Evolutionary conservation across 1,140 invertebrate species (phyloP).

Genomic region (Antheraea mylitta): DNA sequence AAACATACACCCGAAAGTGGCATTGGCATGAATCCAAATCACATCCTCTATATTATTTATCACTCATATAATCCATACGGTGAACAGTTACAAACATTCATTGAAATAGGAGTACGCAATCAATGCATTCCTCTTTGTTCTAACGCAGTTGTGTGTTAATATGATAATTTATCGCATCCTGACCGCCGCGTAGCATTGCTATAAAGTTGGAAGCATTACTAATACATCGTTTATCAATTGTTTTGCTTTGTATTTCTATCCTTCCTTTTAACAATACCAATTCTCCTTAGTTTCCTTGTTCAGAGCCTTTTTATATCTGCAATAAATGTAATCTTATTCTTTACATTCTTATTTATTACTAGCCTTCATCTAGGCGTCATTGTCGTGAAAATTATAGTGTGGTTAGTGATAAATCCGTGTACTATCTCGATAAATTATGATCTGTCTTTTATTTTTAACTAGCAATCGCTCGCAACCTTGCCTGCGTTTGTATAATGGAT

Average conservation of each 20-base stretch:
- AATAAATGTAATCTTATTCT: neutral
- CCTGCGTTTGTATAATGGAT: no score
- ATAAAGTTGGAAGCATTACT: neutral
- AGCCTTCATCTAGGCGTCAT: no score
- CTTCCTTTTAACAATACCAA: neutral
- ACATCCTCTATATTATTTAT: neutral
- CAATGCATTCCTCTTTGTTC: conserved; percentile 7
- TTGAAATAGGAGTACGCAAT: neutral
- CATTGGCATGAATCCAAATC: neutral
- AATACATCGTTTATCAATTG: neutral
- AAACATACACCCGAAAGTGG: no score
- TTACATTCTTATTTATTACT: no score
- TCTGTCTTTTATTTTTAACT: no score
- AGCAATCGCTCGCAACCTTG: no score
- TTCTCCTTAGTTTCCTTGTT: neutral
- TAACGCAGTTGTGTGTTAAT: conserved; percentile 9
- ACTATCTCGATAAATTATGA: no score
- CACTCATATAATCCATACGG: neutral
- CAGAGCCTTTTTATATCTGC: neutral
- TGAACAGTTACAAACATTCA: neutral
- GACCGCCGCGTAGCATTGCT: neutral
- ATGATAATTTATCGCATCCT: conserved; percentile 19
- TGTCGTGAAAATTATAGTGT: no score
- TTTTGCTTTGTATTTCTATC: neutral
- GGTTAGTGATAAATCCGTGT: no score